Conservation (phyloP, 2,888 invertebrate genomes). For the Hirtodrosophila trivittata region DNA sequence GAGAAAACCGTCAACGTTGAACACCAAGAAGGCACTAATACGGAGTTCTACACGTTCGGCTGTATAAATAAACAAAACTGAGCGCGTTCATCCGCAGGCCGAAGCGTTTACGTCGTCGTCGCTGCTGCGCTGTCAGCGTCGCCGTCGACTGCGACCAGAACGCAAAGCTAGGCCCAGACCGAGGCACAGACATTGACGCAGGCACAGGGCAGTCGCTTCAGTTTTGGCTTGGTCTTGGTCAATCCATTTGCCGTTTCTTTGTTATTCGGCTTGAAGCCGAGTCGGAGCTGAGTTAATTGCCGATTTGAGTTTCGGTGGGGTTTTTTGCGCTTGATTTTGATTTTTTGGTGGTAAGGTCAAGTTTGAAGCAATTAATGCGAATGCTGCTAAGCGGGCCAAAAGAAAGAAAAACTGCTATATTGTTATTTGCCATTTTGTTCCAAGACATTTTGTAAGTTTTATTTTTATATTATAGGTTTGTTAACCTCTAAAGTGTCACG, state of each 20-base stretch:
- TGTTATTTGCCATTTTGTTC: slow-evolving; percentile 34
- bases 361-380: slow-evolving; percentile 67
- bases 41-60: slow-evolving; percentile 73
- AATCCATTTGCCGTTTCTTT: slow-evolving; percentile 54
- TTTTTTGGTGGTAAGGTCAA: slow-evolving; percentile 74
- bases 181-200: slow-evolving; percentile 7
- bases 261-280: slow-evolving; percentile 37
- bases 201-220: slow-evolving; percentile 9
- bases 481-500: slow-evolving; percentile 57
- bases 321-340: slow-evolving; percentile 30
- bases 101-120: slow-evolving; percentile 38
- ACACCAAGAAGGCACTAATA: slow-evolving; percentile 82
- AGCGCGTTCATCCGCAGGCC: slow-evolving; percentile 54
- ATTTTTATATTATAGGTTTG: slow-evolving; percentile 58
- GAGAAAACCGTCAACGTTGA: slow-evolving; percentile 64
- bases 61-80: slow-evolving; percentile 80
- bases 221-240: slow-evolving; percentile 44
- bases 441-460: slow-evolving; percentile 19
- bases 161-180: slow-evolving; percentile 27
- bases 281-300: slow-evolving; percentile 56
- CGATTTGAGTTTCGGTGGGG: slow-evolving; percentile 49
- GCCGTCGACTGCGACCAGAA: slow-evolving; percentile 44
- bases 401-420: slow-evolving; percentile 65
- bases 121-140: slow-evolving; percentile 23
- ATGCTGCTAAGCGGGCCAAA: slow-evolving; percentile 47